Conservation (phyloP, 2,797 vertebrate genomes). For the Bovichtus variegatus region DNA sequence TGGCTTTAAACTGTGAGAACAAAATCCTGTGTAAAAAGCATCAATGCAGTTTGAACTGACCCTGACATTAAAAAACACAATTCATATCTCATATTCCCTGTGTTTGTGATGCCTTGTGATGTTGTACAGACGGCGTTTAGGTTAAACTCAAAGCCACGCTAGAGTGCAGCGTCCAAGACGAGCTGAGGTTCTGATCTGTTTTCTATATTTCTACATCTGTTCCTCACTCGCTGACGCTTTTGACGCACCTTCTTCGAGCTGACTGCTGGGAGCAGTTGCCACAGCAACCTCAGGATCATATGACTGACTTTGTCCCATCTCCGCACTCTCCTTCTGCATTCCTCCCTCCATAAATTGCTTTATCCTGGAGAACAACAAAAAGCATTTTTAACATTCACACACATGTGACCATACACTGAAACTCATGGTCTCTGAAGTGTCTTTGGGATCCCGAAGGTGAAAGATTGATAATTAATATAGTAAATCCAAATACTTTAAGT, state of each 20-base stretch:
- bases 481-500: slow-evolving; percentile 14
- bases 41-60: not conserved
- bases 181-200: slow-evolving; percentile 1
- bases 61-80: not conserved
- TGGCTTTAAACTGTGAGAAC: not conserved
- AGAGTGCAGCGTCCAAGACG: not conserved
- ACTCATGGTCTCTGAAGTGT: slow-evolving; percentile 5
- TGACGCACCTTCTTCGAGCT: slow-evolving; percentile 57
- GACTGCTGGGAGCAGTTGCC: slow-evolving; percentile 73
- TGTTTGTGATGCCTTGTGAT: not conserved
- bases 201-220: slow-evolving; percentile 11
- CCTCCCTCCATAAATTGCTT: slow-evolving; percentile 14
- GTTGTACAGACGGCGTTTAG: not conserved
- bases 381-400: not conserved
- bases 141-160: not conserved
- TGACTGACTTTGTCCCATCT: slow-evolving; percentile 66
- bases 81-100: not conserved
- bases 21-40: slow-evolving; percentile 4
- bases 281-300: slow-evolving; percentile 77
- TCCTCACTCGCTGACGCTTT: slow-evolving; percentile 38
- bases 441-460: not conserved
- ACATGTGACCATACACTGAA: not conserved
- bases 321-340: slow-evolving; percentile 36
- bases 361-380: slow-evolving; percentile 2
- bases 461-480: not conserved